phyloP scores from a whole-genome alignment of 2,888 invertebrate genomes.

The Macrosiphum euphorbiae region DNA sequence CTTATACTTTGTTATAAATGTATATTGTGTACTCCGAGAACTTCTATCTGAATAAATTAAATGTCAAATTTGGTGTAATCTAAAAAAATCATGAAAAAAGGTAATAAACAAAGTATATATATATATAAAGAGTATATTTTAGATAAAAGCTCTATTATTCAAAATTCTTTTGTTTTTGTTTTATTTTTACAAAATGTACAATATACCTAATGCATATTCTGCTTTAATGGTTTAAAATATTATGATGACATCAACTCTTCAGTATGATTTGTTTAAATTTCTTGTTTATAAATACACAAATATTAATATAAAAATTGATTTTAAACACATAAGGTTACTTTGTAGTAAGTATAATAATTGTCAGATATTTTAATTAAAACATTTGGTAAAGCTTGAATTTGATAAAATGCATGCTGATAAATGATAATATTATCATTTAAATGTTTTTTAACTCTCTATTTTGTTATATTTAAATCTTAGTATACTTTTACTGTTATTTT shows the following conservation, averaged over 20 bases:
- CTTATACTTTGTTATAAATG: background rate
- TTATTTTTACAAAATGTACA: background rate
- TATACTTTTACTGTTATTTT: background rate
- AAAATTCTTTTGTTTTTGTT: background rate
- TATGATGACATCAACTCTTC: background rate
- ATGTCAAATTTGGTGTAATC: background rate
- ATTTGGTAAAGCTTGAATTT: background rate
- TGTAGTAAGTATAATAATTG: background rate
- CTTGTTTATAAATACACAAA: background rate
- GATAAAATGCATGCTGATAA: background rate
- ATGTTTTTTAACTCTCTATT: background rate
- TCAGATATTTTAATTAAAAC: background rate
- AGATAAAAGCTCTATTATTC: background rate
- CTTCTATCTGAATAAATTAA: background rate
- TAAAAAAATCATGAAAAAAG: background rate
- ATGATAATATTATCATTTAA: background rate
- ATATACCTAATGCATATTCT: background rate
- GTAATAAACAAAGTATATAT: background rate
- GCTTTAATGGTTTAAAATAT: background rate
- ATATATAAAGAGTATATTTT: background rate
- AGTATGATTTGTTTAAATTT: background rate
- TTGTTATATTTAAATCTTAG: background rate
- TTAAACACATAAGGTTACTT: background rate
- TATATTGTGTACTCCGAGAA: background rate
- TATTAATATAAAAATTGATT: background rate